Conservation (phyloP, 1,140 invertebrate species). For the Watersipora subatra region DNA sequence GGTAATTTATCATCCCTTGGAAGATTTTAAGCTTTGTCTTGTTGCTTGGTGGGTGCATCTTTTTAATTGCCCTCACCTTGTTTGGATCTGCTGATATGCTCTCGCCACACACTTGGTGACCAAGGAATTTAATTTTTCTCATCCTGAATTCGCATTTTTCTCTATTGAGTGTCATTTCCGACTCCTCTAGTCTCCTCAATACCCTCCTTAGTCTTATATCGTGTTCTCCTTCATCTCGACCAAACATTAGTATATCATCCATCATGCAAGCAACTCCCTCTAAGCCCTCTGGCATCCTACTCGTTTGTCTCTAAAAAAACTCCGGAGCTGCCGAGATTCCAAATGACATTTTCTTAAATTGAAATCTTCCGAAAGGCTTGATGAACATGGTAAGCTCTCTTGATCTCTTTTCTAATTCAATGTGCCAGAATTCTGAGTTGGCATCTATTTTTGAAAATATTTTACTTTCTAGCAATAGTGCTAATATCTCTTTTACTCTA, state of each 20-base stretch:
- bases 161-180: conserved; percentile 23
- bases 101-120: conserved; percentile 2
- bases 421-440: conserved; percentile 4
- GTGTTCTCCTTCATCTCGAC: conserved; percentile 14
- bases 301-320: conserved; percentile 15
- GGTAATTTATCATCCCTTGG: conserved; percentile 33
- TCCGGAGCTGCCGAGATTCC: conserved; percentile 22
- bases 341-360: conserved; percentile 35
- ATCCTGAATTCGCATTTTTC: conserved; percentile 9
- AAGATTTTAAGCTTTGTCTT: conserved; percentile 10
- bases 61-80: conserved; percentile 11
- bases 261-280: conserved; percentile 10
- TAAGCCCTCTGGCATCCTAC: conserved; percentile 8
- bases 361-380: conserved; percentile 34
- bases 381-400: conserved; percentile 38
- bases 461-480: conserved; percentile 5
- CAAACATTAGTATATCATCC: conserved; percentile 23
- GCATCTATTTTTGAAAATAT: conserved; percentile 2
- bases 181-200: conserved; percentile 15
- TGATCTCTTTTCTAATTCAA: conserved; percentile 7
- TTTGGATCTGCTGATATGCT: conserved; percentile 8
- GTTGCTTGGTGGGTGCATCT: conserved; percentile 9
- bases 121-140: conserved; percentile 2
- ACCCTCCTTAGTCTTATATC: conserved; percentile 16
- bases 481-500: conserved; percentile 10